Base-by-base conservation (phyloP, 2,888 invertebrate species). In the Megastigmus dorsalis region DNA sequence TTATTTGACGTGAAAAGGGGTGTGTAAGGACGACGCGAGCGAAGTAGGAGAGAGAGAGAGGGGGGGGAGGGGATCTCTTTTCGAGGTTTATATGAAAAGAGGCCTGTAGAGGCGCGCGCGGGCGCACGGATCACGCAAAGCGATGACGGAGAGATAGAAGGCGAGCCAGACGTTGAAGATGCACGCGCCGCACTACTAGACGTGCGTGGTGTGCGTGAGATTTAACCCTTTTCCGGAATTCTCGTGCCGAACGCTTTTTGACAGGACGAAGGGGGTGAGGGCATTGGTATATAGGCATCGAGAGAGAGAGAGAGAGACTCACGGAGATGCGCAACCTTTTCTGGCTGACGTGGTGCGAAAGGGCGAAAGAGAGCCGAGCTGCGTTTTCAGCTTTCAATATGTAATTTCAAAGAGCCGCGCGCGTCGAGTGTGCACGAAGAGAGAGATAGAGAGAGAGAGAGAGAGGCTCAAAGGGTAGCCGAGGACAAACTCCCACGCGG, bases 1-100 rank as follows among this genome's bases (percentile, higher is more conserved):
- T 83, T 82, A 82, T 82, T 80, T 71, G 79, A 79, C 78, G 75
- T 69, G 59, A 76, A 20, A 55, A 28, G 50, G 33, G 30, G 33
- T n/a, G 18, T 75, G 78, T 62, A 73, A 66, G 74, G 69, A n/a
- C n/a, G n/a, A n/a, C n/a, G n/a, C n/a, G n/a, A n/a, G n/a, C n/a
- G n/a, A n/a, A n/a, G n/a, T n/a, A n/a, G n/a, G n/a, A n/a, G n/a
- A n/a, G n/a, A n/a, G n/a, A n/a, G 77, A 20, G 48, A 28, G 50
- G 33, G 30, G 33, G 20, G 18, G 75, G 78, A 65, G 74, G 68
- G 74, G 69, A n/a, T n/a, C 73, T 60, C 52, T 69, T 52, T 60
- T 59, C 54, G 15, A 26, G 13, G n/a, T n/a, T n/a, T n/a, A n/a
- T n/a, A n/a, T 55, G 55, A 28, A 68, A 50, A 33, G 57, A 38